Evolutionary conservation across 2,888 invertebrate species (phyloP).

Genomic region (Iphiclides podalirius): DNA sequence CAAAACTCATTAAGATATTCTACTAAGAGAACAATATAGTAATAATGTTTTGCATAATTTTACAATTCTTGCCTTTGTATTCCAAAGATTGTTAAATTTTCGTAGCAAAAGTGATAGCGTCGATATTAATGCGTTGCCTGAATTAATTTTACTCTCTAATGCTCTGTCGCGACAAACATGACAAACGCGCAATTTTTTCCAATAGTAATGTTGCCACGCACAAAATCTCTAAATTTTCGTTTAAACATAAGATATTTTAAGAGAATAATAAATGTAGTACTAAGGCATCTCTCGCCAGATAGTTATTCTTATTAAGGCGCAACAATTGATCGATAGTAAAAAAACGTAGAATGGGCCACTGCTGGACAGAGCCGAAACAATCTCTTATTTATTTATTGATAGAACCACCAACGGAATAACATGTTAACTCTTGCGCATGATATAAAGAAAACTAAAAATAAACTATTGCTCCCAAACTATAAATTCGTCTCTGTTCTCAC

Average conservation of each 20-base stretch:
- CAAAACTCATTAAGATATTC: not conserved
- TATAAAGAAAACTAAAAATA: not conserved
- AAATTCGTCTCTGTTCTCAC: too few relatives aligned
- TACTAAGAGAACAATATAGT: too few relatives aligned
- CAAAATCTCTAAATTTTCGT: not conserved
- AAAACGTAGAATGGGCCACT: not conserved
- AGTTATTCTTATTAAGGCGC: not conserved
- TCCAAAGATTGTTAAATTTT: slow-evolving; percentile 14
- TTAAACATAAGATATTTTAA: not conserved
- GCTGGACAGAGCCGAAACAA: not conserved
- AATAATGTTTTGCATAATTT: too few relatives aligned
- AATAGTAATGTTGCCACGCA: too few relatives aligned
- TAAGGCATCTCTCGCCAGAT: not conserved
- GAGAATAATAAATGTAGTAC: not conserved
- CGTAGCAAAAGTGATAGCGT: too few relatives aligned
- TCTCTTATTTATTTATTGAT: too few relatives aligned
- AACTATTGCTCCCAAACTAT: not conserved
- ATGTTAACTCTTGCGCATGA: not conserved
- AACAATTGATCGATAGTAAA: not conserved
- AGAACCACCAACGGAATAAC: too few relatives aligned
- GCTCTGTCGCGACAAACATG: too few relatives aligned
- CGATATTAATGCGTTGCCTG: too few relatives aligned
- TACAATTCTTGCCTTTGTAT: slow-evolving; percentile 13
- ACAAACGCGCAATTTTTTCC: not conserved
- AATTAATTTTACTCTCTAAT: too few relatives aligned